These are phyloP conservation scores for Xanthia togata DNA, from an alignment of 2,888 invertebrate genomes.

Conservation along the genomic window DNA sequence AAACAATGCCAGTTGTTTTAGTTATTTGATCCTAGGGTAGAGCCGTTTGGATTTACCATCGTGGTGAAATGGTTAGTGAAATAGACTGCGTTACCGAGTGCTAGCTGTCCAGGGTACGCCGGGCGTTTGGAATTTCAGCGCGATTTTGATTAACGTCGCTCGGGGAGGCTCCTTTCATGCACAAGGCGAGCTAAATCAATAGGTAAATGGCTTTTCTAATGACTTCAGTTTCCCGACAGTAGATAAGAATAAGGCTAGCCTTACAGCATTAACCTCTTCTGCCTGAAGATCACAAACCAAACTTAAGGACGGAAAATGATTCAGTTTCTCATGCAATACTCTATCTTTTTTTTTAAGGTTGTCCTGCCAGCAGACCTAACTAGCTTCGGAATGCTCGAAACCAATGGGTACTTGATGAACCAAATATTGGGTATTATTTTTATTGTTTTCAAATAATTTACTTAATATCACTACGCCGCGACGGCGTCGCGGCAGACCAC, in stretches of 20 bases:
- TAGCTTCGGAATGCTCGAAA: constrained; percentile 59
- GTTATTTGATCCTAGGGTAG: background rate
- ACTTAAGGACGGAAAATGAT: background rate
- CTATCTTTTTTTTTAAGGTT: constrained; percentile 21
- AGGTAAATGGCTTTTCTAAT: background rate
- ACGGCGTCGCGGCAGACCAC: background rate
- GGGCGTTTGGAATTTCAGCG: background rate
- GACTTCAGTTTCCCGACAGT: background rate
- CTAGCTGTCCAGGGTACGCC: background rate
- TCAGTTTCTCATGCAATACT: background rate
- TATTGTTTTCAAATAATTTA: background rate
- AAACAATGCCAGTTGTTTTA: background rate
- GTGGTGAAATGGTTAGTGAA: background rate
- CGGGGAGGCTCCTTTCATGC: background rate
- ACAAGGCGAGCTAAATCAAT: background rate
- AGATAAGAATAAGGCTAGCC: background rate
- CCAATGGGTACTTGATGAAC: constrained; percentile 56
- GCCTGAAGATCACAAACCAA: background rate
- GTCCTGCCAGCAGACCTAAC: constrained; percentile 49
- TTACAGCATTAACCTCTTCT: background rate
- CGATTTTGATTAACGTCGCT: background rate
- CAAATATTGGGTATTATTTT: constrained; percentile 51
- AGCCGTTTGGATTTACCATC: background rate
- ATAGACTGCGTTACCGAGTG: background rate
- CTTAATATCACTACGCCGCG: too few species aligned